Percentiles rank a stretch among this genome's conserved stretches.
These are phyloP conservation scores for Bellardia pandia DNA, from an alignment of 2,888 invertebrate genomes.

Conservation along the genomic window DNA sequence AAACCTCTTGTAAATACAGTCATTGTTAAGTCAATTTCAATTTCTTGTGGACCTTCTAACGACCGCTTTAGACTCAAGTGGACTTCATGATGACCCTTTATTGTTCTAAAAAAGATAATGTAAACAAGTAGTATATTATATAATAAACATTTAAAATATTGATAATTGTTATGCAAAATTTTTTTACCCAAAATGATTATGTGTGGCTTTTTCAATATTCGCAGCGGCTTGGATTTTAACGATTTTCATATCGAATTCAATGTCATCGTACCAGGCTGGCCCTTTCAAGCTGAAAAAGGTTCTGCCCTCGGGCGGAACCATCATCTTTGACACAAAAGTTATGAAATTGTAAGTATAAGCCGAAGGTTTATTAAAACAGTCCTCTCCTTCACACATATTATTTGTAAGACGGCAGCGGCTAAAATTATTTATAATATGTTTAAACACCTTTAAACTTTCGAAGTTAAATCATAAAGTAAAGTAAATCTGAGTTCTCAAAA, in stretches of 20 bases:
- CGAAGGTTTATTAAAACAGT: conserved; percentile 92
- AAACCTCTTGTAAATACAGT: conserved; percentile 89
- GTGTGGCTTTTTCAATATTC: conserved; percentile 86
- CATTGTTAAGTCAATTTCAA: conserved; percentile 94
- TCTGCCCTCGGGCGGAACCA: conserved; percentile 86
- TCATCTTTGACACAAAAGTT: conserved; percentile 93
- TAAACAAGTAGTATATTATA: not conserved
- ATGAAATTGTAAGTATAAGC: conserved; percentile 97
- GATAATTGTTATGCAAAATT: conserved; percentile 68
- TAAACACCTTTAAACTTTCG: too few species aligned
- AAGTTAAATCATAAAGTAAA: too few species aligned
- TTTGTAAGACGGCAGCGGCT: conserved; percentile 92
- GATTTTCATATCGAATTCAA: conserved; percentile 91
- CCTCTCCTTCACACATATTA: conserved; percentile 89
- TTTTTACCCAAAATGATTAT: conserved; percentile 86
- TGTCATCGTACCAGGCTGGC: conserved; percentile 89
- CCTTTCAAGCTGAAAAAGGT: conserved; percentile 96
- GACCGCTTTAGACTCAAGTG: conserved; percentile 90
- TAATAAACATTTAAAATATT: not conserved
- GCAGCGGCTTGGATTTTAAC: conserved; percentile 88
- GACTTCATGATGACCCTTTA: conserved; percentile 88
- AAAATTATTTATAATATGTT: too few species aligned
- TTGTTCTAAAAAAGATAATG: conserved; percentile 83
- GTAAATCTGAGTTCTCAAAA: too few species aligned
- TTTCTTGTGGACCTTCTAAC: conserved; percentile 94